Conservation (phyloP, 2,888 invertebrate genomes). For the Endotricha flammealis region DNA sequence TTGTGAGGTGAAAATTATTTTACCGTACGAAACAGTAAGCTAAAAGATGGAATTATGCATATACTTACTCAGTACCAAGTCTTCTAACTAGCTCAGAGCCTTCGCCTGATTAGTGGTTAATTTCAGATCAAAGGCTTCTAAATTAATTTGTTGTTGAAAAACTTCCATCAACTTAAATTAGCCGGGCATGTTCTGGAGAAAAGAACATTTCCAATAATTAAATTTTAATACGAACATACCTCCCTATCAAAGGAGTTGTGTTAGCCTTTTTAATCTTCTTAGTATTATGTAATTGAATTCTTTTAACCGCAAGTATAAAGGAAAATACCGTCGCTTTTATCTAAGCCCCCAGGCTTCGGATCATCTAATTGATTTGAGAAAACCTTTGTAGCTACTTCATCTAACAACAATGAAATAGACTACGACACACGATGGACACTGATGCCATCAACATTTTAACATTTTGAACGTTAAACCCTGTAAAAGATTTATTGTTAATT, state of each 20-base stretch:
- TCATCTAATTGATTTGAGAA: conserved; percentile 60
- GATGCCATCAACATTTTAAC: too few species aligned
- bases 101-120: conserved; percentile 1
- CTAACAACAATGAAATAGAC: too few species aligned
- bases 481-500: too few species aligned
- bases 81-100: too few species aligned
- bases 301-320: conserved; percentile 68
- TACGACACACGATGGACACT: too few species aligned
- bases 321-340: conserved; percentile 62
- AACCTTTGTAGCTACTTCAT: conserved; percentile 45
- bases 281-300: conserved; percentile 73
- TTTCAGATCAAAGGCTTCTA: conserved; percentile 28
- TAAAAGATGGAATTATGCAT: too few species aligned
- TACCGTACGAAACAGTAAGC: too few species aligned
- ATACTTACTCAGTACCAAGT: too few species aligned
- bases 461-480: too few species aligned
- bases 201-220: conserved; percentile 54
- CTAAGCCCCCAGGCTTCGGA: conserved; percentile 51
- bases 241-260: conserved; percentile 60
- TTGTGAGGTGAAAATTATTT: too few species aligned
- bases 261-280: conserved; percentile 69
- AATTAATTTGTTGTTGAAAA: conserved; percentile 35
- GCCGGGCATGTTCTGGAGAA: conserved; percentile 30
- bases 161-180: conserved; percentile 40
- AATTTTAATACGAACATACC: conserved; percentile 50